Evolutionary conservation across 2,888 invertebrate species (phyloP), one percentile per base, ranked within the genome.

Genomic region (Drosophila meridiana): DNA sequence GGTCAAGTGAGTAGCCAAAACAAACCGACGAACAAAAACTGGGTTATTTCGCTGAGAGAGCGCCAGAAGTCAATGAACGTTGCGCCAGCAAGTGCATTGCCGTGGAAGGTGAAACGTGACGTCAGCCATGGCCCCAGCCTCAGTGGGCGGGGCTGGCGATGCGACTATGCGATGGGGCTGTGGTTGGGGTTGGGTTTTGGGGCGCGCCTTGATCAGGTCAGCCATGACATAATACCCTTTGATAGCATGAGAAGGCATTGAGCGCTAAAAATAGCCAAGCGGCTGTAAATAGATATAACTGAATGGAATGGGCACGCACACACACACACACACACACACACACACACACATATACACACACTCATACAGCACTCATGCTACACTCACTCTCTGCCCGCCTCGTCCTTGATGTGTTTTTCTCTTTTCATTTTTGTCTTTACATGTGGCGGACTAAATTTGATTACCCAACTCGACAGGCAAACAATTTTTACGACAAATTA

Each of bases 61-160:
- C 77, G 73, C 30, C 61, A 77, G 57, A 73, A 80, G 85, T 83
- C 87, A 82, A 77, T 81, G 82, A 79, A 87, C 82, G 83, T 47
- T 59, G 74, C 53, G 55, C 56, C 74, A 64, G 77, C 75, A 74
- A 87, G 87, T 89, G 89, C 85, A 89, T 77, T 77, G 73, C 82
- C 76, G 74, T 80, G 83, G 91, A 91, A 92, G 91, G 92, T 92
- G 79, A 92, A 84, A 81, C 68, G 78, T 91, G 91, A 92, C 92
- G 92, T 92, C 91, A 91, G 86, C 68, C 32, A 59, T 20, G 14
- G 34, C 60, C 60, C 60, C 50, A 40, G 48, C 38, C 47, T n/a
- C 45, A 7, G 43, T 20, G 40, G 40, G 53, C n/a, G 13, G 55
- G 48, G 38, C 26, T 43, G 45, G 36, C 32, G 57, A 57, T 13